phyloP scores from a whole-genome alignment of 2,888 invertebrate genomes.

The Nemotelus nigrinus region DNA sequence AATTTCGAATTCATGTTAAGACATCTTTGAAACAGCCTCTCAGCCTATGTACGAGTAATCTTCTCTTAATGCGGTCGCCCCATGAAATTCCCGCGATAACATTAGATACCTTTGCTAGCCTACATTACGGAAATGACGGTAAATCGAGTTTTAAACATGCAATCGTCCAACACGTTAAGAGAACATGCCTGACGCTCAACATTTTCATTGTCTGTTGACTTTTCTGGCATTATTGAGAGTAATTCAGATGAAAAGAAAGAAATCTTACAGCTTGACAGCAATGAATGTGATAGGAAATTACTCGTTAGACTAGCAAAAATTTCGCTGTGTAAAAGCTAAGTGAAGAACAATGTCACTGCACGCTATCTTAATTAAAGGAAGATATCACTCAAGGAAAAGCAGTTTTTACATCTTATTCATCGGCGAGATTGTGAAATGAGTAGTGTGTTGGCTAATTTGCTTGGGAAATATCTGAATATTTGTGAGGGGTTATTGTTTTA shows the following conservation, averaged over 20 bases:
- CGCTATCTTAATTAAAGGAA: constrained; percentile 34
- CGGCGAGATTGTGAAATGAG: background rate
- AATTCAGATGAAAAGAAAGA: background rate
- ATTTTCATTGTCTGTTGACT: constrained; percentile 7
- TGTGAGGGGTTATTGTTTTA: too few species aligned
- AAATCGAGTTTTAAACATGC: constrained; percentile 47
- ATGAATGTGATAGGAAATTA: constrained; percentile 22
- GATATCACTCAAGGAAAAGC: constrained; percentile 14
- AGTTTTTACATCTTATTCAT: constrained; percentile 7
- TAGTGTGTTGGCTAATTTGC: background rate
- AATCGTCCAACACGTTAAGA: constrained; percentile 20
- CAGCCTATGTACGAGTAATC: background rate
- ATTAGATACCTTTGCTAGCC: constrained; percentile 1
- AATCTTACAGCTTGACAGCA: background rate
- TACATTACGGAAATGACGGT: constrained; percentile 42
- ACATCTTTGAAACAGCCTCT: constrained; percentile 38
- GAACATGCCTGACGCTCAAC: background rate
- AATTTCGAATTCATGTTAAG: constrained; percentile 47
- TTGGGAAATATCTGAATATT: background rate
- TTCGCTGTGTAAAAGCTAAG: constrained; percentile 14
- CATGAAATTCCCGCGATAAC: constrained; percentile 32
- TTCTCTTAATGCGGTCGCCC: constrained; percentile 15
- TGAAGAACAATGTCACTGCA: constrained; percentile 23
- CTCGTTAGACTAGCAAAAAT: constrained; percentile 30
- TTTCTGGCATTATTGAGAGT: constrained; percentile 13